phyloP scores from a whole-genome alignment of 2,113 vertebrate species.

The Brachyistius frenatus region DNA sequence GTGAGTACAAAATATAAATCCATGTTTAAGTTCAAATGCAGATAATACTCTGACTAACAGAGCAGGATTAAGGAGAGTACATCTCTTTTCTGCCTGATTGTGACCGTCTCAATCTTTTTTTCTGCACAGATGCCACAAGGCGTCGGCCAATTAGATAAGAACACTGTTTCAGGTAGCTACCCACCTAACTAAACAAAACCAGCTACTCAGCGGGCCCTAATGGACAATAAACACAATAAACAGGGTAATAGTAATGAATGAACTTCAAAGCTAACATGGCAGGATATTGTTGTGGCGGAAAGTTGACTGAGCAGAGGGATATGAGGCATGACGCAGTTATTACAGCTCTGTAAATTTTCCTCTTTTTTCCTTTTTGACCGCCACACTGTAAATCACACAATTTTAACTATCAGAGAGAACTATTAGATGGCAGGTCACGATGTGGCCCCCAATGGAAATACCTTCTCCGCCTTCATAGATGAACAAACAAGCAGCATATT shows the following conservation, averaged over 20 bases:
- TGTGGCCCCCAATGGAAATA: background rate
- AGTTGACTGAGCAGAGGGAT: constrained; percentile 48
- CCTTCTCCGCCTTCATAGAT: background rate
- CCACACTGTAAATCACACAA: constrained; percentile 59
- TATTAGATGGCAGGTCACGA: background rate
- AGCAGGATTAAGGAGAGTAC: background rate
- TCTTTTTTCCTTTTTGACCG: constrained; percentile 26
- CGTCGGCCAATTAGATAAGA: constrained; percentile 49
- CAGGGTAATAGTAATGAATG: constrained; percentile 57
- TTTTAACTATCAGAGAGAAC: constrained; percentile 18
- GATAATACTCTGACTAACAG: background rate
- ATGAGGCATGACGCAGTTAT: constrained; percentile 59
- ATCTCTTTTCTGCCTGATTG: background rate
- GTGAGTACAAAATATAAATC: background rate
- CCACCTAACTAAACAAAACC: constrained; percentile 42
- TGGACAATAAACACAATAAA: constrained; percentile 63
- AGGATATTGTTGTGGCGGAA: constrained; percentile 44
- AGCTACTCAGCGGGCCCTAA: constrained; percentile 56
- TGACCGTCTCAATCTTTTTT: background rate
- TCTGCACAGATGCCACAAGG: constrained; percentile 29
- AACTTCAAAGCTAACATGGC: constrained; percentile 45
- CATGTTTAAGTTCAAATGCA: background rate
- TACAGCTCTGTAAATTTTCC: constrained; percentile 50
- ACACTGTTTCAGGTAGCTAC: constrained; percentile 50
- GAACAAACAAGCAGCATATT: constrained; percentile 20